Percentiles rank a stretch among this genome's conserved stretches.
Conservation (phyloP, 2,888 invertebrate genomes). For the Dysmachus trigonus region DNA sequence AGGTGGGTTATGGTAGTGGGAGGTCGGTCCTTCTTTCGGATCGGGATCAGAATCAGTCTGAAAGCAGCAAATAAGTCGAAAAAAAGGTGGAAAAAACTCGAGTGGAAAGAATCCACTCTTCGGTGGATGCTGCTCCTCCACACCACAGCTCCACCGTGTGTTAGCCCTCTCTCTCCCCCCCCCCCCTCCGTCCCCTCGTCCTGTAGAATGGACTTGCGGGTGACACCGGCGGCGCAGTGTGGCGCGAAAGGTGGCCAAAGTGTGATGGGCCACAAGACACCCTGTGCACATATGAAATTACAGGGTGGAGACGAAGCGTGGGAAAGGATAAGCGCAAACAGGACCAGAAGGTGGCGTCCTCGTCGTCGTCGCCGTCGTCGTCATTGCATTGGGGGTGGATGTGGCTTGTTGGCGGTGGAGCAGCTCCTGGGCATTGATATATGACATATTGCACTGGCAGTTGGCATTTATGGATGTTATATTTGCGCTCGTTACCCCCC, state of each 20-base stretch:
- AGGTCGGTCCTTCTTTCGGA: background rate
- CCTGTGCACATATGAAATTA: constrained; percentile 44
- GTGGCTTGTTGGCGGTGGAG: constrained; percentile 31
- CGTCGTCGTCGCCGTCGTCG: no score
- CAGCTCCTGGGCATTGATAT: constrained; percentile 46
- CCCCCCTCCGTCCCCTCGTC: no score
- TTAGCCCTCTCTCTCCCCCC: no score
- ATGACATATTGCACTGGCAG: constrained; percentile 49
- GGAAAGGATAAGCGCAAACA: constrained; percentile 32
- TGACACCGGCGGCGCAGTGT: background rate
- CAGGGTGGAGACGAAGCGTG: background rate
- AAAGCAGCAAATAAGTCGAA: constrained; percentile 44
- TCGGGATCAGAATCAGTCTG: constrained; percentile 3
- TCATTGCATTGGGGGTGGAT: constrained; percentile 12
- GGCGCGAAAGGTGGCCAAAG: background rate
- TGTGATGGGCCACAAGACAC: constrained; percentile 33
- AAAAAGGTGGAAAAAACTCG: constrained; percentile 31
- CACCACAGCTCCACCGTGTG: background rate
- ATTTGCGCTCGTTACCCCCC: constrained; percentile 7
- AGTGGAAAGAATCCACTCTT: constrained; percentile 11
- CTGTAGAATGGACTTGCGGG: background rate
- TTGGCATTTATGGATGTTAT: constrained; percentile 47
- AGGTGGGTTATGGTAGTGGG: background rate
- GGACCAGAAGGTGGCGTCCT: constrained; percentile 34
- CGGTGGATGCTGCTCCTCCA: background rate